A percentile compares a stretch with the other conserved stretches of the same genome.
Evolutionary conservation across 2,797 vertebrate species (phyloP).

Genomic region (Avahi laniger): DNA sequence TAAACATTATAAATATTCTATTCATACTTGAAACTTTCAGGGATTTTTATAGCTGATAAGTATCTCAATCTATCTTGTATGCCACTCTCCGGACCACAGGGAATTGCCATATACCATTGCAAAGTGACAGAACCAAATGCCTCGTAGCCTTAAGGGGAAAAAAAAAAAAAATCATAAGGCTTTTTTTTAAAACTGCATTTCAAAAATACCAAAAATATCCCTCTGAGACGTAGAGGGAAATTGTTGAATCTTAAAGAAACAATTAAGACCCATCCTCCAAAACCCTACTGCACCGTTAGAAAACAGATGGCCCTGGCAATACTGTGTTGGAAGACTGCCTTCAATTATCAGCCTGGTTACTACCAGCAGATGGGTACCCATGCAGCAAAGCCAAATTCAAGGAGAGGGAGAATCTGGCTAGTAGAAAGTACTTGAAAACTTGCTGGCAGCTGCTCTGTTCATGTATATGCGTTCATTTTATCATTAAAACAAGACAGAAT

Average conservation of each 20-base stretch:
- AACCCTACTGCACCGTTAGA: slow-evolving; percentile 58
- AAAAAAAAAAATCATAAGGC: neutral
- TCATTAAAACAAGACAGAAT: slow-evolving; percentile 33
- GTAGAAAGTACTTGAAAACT: slow-evolving; percentile 75
- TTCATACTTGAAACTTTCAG: neutral
- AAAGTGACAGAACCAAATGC: neutral
- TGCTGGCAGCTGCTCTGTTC: slow-evolving; percentile 69
- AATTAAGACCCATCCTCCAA: slow-evolving; percentile 63
- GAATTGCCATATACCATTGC: neutral
- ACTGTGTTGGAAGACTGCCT: slow-evolving; percentile 67
- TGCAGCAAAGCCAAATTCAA: slow-evolving; percentile 81
- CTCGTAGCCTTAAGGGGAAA: neutral
- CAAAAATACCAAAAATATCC: neutral
- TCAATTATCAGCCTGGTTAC: slow-evolving; percentile 82
- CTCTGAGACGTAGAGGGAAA: slow-evolving; percentile 30
- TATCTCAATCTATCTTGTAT: neutral
- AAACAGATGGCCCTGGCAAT: slow-evolving; percentile 82
- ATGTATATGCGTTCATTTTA: slow-evolving; percentile 47
- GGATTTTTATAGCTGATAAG: neutral
- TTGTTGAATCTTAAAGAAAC: slow-evolving; percentile 74
- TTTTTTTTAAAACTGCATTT: neutral
- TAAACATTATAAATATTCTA: neutral
- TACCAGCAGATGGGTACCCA: slow-evolving; percentile 82
- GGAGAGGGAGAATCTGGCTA: slow-evolving; percentile 74
- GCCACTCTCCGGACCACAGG: neutral